phyloP scores from a whole-genome alignment of 1,140 invertebrate genomes.

The Periplaneta americana region DNA sequence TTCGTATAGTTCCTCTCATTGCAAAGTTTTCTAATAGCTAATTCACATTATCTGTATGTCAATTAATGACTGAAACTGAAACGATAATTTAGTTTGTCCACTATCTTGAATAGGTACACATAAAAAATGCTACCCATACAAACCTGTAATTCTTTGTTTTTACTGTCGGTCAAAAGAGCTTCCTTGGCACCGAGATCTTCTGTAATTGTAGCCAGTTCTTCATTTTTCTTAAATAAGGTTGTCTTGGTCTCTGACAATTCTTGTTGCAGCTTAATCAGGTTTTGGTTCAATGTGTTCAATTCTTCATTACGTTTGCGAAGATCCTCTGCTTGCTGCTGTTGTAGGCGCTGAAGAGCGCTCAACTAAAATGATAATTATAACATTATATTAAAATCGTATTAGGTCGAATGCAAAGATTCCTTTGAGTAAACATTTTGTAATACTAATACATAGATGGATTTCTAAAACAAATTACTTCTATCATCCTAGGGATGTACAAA shows the following conservation, averaged over 20 bases:
- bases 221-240: conserved; percentile 47
- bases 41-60: too few species aligned
- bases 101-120: too few species aligned
- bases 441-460: too few species aligned
- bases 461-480: too few species aligned
- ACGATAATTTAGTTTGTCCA: too few species aligned
- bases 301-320: conserved; percentile 41
- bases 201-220: conserved; percentile 53
- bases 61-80: too few species aligned
- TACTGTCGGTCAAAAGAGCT: conserved; percentile 60
- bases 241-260: conserved; percentile 49
- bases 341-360: conserved; percentile 6
- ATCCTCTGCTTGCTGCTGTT: conserved; percentile 39
- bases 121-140: conserved; percentile 1
- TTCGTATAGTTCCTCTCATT: background rate
- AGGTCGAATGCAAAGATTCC: too few species aligned
- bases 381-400: too few species aligned
- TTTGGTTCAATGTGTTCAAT: conserved; percentile 44
- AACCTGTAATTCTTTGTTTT: conserved; percentile 63
- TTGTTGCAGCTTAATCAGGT: conserved; percentile 43
- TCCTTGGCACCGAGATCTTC: conserved; percentile 67
- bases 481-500: too few species aligned
- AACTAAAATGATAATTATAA: background rate
- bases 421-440: too few species aligned
- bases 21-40: background rate